A percentile compares a stretch with the other conserved stretches of the same genome.
phyloP scores from a whole-genome alignment of 2,888 invertebrate species.

The Latrodectus elegans region DNA sequence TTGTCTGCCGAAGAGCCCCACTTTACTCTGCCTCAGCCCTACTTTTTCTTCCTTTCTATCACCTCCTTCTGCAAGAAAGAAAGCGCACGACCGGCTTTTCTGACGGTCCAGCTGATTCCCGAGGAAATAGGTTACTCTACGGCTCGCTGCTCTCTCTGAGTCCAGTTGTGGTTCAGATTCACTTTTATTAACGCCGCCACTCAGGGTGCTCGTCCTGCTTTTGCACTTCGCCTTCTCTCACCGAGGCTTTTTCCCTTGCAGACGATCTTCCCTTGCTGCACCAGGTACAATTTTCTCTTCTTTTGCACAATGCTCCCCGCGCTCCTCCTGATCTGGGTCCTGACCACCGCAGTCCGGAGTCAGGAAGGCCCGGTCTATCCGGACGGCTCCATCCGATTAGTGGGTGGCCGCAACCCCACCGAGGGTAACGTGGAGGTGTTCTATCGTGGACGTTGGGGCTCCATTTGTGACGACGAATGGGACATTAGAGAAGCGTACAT shows the following conservation, averaged over 20 bases:
- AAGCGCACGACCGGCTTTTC: constrained; percentile 32
- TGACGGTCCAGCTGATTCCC: constrained; percentile 65
- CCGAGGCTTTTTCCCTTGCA: not conserved
- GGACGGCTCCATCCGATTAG: constrained; percentile 70
- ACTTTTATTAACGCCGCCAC: constrained; percentile 56
- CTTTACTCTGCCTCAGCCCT: constrained; percentile 38
- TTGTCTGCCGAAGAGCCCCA: constrained; percentile 29
- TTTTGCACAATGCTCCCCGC: not conserved
- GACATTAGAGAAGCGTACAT: constrained; percentile 88
- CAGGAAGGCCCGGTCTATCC: constrained; percentile 59
- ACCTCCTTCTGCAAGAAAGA: not conserved
- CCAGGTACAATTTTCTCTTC: too few relatives aligned
- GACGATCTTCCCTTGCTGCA: not conserved
- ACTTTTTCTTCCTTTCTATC: constrained; percentile 38
- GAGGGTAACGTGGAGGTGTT: constrained; percentile 91
- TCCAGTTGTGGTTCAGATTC: constrained; percentile 61
- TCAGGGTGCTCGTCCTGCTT: constrained; percentile 47
- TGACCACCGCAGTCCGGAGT: constrained; percentile 4
- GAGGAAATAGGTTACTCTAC: constrained; percentile 66
- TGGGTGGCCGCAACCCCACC: constrained; percentile 69
- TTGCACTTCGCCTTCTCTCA: constrained; percentile 3
- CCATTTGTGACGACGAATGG: constrained; percentile 96
- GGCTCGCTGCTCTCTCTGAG: constrained; percentile 53
- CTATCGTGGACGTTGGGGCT: constrained; percentile 91
- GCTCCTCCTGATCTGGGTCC: constrained; percentile 9